phyloP scores from a whole-genome alignment of 2,888 invertebrate genomes.

The Xylota sylvarum region DNA sequence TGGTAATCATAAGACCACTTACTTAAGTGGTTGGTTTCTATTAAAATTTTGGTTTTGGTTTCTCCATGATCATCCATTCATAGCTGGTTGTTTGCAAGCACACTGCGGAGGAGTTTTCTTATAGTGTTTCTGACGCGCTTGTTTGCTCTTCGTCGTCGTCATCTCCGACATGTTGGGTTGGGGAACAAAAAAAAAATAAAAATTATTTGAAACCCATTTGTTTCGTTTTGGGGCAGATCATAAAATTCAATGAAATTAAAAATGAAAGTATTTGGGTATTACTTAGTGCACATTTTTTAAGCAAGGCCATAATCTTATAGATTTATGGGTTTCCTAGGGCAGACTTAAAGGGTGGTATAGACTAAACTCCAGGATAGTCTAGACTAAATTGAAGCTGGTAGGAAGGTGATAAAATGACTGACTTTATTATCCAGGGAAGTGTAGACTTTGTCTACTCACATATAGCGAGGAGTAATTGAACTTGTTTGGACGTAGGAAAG shows the following conservation, averaged over 20 bases:
- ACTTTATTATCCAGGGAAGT: slow-evolving; percentile 63
- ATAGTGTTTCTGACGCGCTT: slow-evolving; percentile 30
- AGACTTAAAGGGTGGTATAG: slow-evolving; percentile 44
- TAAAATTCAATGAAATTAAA: slow-evolving; percentile 65
- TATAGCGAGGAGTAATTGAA: slow-evolving; percentile 30
- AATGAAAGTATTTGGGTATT: slow-evolving; percentile 51
- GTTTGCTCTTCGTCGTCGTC: slow-evolving; percentile 30
- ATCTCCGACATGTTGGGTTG: neutral
- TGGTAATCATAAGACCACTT: slow-evolving; percentile 66
- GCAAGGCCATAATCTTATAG: slow-evolving; percentile 64
- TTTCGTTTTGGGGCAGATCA: slow-evolving; percentile 57
- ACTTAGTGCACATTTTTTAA: slow-evolving; percentile 55
- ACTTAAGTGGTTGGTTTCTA: slow-evolving; percentile 61
- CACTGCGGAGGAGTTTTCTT: slow-evolving; percentile 29
- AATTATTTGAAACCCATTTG: slow-evolving; percentile 28
- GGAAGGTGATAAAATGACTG: slow-evolving; percentile 53
- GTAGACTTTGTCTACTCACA: slow-evolving; percentile 62
- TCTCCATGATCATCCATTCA: slow-evolving; percentile 33
- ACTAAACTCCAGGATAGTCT: slow-evolving; percentile 70
- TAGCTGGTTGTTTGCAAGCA: slow-evolving; percentile 6
- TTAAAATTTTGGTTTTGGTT: slow-evolving; percentile 14
- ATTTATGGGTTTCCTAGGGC: slow-evolving; percentile 61
- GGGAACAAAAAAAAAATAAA: neutral
- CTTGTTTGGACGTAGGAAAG: slow-evolving; percentile 45
- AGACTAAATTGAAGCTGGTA: slow-evolving; percentile 46